Percentiles rank a stretch among this genome's conserved stretches.
phyloP scores from a whole-genome alignment of 1,140 invertebrate genomes.

The Brachionus calyciflorus region DNA sequence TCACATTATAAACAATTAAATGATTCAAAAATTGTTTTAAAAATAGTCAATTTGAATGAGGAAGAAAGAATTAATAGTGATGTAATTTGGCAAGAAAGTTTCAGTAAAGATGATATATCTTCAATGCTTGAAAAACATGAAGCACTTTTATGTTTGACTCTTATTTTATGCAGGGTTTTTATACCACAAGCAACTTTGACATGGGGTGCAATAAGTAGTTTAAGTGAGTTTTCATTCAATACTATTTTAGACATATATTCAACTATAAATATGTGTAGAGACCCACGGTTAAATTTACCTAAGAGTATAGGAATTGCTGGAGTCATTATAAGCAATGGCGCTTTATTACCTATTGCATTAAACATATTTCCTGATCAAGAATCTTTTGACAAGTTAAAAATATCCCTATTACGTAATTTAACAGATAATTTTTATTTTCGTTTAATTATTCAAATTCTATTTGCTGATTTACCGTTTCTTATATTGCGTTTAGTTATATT shows the following conservation, averaged over 20 bases:
- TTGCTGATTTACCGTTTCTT: constrained; percentile 26
- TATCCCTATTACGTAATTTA: constrained; percentile 19
- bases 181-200: constrained; percentile 29
- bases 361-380: constrained; percentile 18
- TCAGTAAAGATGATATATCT: neutral
- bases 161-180: constrained; percentile 6
- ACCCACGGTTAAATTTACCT: constrained; percentile 1
- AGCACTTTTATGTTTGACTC: neutral
- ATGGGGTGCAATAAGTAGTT: constrained; percentile 16
- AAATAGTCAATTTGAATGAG: neutral
- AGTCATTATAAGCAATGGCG: constrained; percentile 2
- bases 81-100: neutral
- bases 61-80: neutral
- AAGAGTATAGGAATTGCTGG: neutral
- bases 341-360: neutral
- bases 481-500: constrained; percentile 11
- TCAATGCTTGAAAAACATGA: constrained; percentile 35
- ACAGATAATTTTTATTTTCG: constrained; percentile 33
- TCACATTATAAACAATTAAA: constrained; percentile 1
- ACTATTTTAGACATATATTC: constrained; percentile 35
- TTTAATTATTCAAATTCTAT: constrained; percentile 21
- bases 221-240: constrained; percentile 34
- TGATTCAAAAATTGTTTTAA: neutral
- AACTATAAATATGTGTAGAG: constrained; percentile 9
- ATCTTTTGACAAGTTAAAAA: neutral